Conservation (phyloP, 2,113 vertebrate genomes). For the Cercocebus atys region DNA sequence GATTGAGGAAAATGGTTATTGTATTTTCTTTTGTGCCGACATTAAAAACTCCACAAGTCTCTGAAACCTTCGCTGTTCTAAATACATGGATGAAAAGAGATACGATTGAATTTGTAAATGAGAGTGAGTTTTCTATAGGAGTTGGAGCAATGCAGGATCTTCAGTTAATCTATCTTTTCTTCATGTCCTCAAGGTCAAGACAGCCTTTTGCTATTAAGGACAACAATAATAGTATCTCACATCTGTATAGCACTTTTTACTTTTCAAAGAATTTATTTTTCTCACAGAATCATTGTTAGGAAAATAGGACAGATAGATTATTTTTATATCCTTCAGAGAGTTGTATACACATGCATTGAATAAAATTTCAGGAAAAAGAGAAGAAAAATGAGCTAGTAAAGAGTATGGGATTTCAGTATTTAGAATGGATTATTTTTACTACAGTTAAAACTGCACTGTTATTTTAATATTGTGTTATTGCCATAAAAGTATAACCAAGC, state of each 20-base stretch:
- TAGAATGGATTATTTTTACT: not conserved
- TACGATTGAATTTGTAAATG: not conserved
- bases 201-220: not conserved
- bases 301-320: conserved; percentile 12
- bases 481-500: not conserved
- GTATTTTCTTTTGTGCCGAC: not conserved
- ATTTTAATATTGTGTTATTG: not conserved
- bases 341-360: not conserved
- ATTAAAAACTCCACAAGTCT: not conserved
- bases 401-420: not conserved
- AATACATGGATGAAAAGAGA: not conserved
- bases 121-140: not conserved
- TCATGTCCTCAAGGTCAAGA: conserved; percentile 20
- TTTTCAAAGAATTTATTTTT: not conserved
- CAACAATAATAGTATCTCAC: not conserved
- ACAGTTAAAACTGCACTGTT: not conserved
- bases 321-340: conserved; percentile 28
- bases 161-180: conserved; percentile 23
- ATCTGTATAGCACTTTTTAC: not conserved
- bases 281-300: conserved; percentile 5
- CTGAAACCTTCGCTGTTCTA: not conserved
- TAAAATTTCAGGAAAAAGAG: not conserved
- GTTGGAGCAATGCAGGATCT: not conserved
- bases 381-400: not conserved
- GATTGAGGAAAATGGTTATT: not conserved